Evolutionary conservation across 2,888 invertebrate species (phyloP).

Genomic region (Eurois occulta): DNA sequence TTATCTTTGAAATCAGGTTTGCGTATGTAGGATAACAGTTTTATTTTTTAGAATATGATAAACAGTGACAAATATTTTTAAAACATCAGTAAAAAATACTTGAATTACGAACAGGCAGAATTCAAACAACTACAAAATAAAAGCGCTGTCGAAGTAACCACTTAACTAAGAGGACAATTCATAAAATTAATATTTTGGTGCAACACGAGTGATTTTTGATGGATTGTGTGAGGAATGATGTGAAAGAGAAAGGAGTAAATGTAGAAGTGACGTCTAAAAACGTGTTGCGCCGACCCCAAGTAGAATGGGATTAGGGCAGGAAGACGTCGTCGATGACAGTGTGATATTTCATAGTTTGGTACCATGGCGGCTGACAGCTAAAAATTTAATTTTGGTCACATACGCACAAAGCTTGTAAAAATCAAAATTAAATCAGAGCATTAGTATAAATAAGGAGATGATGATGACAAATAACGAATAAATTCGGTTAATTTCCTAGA

Average conservation of each 20-base stretch:
- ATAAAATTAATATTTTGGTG: not conserved
- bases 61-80: not conserved
- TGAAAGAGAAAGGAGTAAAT: too few relatives aligned
- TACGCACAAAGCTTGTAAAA: not conserved
- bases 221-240: too few relatives aligned
- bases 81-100: not conserved
- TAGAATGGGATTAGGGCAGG: too few relatives aligned
- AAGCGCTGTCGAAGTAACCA: not conserved
- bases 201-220: too few relatives aligned
- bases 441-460: conserved; percentile 36
- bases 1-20: conserved; percentile 12
- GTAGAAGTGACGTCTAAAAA: too few relatives aligned
- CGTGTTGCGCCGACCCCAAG: too few relatives aligned
- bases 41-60: conserved; percentile 3
- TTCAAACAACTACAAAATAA: not conserved
- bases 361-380: not conserved
- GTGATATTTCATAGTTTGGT: not conserved
- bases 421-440: conserved; percentile 26
- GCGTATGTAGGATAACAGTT: not conserved
- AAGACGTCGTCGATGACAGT: too few relatives aligned
- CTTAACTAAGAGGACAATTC: not conserved
- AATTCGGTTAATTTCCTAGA: conserved; percentile 37
- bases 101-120: not conserved
- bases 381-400: not conserved
- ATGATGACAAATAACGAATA: conserved; percentile 9